Evolutionary conservation across 2,113 vertebrate genomes (phyloP).

Genomic region (Cyprinodon brontotheroides): DNA sequence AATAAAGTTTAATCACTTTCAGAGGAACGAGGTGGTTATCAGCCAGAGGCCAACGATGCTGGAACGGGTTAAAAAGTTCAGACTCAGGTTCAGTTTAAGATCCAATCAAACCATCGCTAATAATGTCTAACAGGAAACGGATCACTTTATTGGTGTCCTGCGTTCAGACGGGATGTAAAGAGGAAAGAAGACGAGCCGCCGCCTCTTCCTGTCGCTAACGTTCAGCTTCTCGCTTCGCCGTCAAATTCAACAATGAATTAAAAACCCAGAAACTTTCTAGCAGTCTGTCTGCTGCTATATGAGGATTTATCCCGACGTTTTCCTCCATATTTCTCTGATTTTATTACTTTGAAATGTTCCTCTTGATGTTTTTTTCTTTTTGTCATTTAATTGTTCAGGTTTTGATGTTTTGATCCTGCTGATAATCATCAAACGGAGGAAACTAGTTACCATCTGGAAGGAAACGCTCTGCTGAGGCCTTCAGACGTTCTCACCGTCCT

Average conservation of each 20-base stretch:
- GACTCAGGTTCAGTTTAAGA: not conserved
- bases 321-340: not conserved
- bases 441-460: not conserved
- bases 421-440: not conserved
- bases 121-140: constrained; percentile 16
- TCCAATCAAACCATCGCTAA: not conserved
- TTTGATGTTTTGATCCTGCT: not conserved
- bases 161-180: not conserved
- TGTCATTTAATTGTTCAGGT: not conserved
- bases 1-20: constrained; percentile 27
- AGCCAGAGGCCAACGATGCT: constrained; percentile 45
- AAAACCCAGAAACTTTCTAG: not conserved
- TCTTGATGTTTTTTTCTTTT: not conserved
- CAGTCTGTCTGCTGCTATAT: not conserved
- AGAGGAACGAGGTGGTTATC: not conserved
- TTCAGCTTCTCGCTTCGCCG: too few species aligned
- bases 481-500: not conserved
- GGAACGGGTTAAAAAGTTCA: not conserved
- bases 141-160: not conserved
- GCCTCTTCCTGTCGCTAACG: not conserved
- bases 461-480: not conserved
- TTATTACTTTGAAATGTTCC: not conserved
- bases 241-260: not conserved
- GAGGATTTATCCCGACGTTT: not conserved
- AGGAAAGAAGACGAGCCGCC: constrained; percentile 3